Evolutionary conservation across 2,797 vertebrate genomes (phyloP), one percentile per base, ranked within the genome.

Genomic region (Picus viridis): DNA sequence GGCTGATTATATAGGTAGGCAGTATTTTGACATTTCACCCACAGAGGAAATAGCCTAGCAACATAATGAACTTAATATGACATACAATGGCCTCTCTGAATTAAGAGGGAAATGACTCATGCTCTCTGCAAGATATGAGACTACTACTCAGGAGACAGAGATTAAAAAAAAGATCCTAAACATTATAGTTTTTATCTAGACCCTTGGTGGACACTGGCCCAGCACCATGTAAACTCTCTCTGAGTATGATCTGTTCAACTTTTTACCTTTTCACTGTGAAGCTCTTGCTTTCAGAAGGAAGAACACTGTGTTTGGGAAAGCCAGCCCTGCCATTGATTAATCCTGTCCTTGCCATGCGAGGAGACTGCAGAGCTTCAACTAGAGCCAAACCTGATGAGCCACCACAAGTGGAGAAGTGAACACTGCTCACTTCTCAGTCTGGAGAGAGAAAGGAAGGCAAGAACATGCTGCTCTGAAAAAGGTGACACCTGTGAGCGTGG

Each of bases 71-170:
- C 51, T 86, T 96, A 92, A 76, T 78, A 81, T 15, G 67, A 76
- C 75, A 78, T 32, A 83, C 67, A 91, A 8, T 47, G 67, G 67
- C 63, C 27, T 81, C 76, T 45, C 45, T 49, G 79, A 91, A 83
- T 68, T 80, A 89, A 77, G 17, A 89, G 47, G 91, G 92, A 91
- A 93, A 73, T 96, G 95, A 96, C 63, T 95, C 92, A 94, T 61
- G 51, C 73, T 91, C 39, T 81, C 89, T 91, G 83, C 57, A 86
- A 63, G 89, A 94, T 88, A 83, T 3, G 4, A 20, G 67, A 78
- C 56, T 82, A 30, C 73, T 75, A 83, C 56, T 81, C 76, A 83
- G 89, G 85, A 94, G 73, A 57, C 56, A 75, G 76, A 56, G 69
- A 89, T 74, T 87, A 2, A 75, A 92, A 90, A 86, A 86, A 93